Evolutionary conservation across 2,113 vertebrate species (phyloP).

Genomic region (Chloroceryle aenea): DNA sequence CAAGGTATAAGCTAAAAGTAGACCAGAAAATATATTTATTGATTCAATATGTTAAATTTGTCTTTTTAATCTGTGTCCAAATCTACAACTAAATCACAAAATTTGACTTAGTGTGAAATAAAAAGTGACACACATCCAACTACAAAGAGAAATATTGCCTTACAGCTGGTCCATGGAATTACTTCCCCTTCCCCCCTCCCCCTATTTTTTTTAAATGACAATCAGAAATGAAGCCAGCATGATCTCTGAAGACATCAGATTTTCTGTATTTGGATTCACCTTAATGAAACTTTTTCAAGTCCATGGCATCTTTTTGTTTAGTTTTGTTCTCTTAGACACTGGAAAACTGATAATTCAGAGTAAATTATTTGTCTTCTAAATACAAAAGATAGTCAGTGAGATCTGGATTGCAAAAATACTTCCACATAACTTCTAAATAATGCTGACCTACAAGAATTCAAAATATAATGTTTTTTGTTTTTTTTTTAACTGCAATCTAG

Average conservation of each 20-base stretch:
- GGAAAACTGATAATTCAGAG: not conserved
- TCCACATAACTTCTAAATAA: not conserved
- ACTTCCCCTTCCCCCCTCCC: rapidly evolving
- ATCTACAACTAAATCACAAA: not conserved
- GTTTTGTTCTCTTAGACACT: not conserved
- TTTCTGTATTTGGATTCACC: not conserved
- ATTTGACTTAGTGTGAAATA: not conserved
- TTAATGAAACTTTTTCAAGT: slow-evolving; percentile 72
- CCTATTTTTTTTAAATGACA: not conserved
- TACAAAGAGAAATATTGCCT: not conserved
- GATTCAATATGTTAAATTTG: not conserved
- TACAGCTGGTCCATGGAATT: not conserved
- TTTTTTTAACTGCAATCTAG: not conserved
- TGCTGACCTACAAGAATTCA: not conserved
- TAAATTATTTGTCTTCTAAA: not conserved
- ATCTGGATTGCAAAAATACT: not conserved
- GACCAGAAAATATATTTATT: not conserved
- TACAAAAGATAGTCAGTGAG: not conserved
- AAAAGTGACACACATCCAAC: not conserved
- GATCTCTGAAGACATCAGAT: not conserved
- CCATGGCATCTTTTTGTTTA: slow-evolving; percentile 49
- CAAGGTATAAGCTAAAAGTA: not conserved
- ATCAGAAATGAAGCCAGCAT: not conserved
- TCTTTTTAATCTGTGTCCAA: not conserved
- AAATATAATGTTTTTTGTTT: not conserved